Evolutionary conservation across 2,797 vertebrate genomes (phyloP).

Genomic region (Pseudochaenichthys georgianus): DNA sequence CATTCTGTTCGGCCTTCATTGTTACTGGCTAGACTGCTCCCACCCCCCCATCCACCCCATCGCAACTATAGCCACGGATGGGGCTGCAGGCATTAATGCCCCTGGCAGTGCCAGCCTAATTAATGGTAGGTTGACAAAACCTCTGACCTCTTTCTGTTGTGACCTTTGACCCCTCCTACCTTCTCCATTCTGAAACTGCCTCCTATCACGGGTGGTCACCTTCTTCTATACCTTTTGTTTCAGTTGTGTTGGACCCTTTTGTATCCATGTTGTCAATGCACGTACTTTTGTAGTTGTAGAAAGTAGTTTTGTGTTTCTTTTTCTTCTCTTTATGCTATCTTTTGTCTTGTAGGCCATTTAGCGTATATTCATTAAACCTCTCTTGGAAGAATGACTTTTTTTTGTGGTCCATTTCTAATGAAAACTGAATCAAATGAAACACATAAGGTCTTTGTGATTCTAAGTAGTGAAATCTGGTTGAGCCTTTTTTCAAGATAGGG

Average conservation of each 20-base stretch:
- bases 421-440: conserved; percentile 11
- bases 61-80: conserved; percentile 95
- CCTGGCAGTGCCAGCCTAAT: conserved; percentile 97
- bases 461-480: not conserved
- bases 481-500: not conserved
- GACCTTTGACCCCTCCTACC: conserved; percentile 61
- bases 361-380: not conserved
- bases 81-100: conserved; percentile 94
- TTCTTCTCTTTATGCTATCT: conserved; percentile 37
- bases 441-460: conserved; percentile 3
- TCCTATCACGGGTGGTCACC: conserved; percentile 45
- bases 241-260: conserved; percentile 55
- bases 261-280: conserved; percentile 78
- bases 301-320: conserved; percentile 36
- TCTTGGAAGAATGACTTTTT: conserved; percentile 5
- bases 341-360: conserved; percentile 23
- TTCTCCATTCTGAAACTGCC: conserved; percentile 52
- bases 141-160: conserved; percentile 79
- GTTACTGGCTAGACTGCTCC: conserved; percentile 94
- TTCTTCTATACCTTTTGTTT: conserved; percentile 35
- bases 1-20: conserved; percentile 87
- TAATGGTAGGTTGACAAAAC: conserved; percentile 96
- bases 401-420: not conserved
- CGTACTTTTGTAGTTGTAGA: conserved; percentile 66
- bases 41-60: conserved; percentile 96